Evolutionary conservation across 2,888 invertebrate species (phyloP).

Genomic region (Heliothis peltigera): DNA sequence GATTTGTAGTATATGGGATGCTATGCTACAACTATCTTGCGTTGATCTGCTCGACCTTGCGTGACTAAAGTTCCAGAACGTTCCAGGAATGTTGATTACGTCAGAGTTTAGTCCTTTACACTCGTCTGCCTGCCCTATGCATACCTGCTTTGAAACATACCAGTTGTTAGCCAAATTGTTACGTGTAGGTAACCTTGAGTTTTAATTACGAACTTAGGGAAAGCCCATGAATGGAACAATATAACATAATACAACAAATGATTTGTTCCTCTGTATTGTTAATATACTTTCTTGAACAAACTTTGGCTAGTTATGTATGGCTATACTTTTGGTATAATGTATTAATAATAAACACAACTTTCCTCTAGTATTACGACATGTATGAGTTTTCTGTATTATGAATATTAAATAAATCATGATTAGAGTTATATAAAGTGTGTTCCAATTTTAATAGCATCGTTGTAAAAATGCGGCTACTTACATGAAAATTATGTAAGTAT

Average conservation of each 20-base stretch:
- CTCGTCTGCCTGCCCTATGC: constrained; percentile 14
- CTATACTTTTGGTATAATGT: constrained; percentile 20
- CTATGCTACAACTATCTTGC: not conserved
- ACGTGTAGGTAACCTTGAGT: constrained; percentile 2
- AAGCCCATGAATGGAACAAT: constrained; percentile 14
- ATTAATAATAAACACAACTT: not conserved
- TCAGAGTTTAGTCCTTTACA: constrained; percentile 29
- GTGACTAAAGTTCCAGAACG: constrained; percentile 29
- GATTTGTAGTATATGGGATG: too few species aligned
- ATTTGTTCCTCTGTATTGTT: constrained; percentile 12
- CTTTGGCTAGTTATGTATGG: constrained; percentile 14
- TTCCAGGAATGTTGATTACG: constrained; percentile 44
- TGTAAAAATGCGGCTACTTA: too few species aligned
- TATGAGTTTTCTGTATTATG: constrained; percentile 18
- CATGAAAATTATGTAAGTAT: too few species aligned
- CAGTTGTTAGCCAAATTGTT: constrained; percentile 12
- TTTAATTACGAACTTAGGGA: constrained; percentile 24
- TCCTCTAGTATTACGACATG: constrained; percentile 28
- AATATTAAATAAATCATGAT: not conserved
- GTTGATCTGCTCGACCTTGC: constrained; percentile 2
- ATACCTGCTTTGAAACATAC: constrained; percentile 47
- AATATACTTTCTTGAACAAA: constrained; percentile 6
- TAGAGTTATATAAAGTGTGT: not conserved
- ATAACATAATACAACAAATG: constrained; percentile 5
- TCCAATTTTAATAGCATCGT: not conserved